Conservation (phyloP, 2,888 invertebrate genomes). For the Bedellia somnulentella region DNA sequence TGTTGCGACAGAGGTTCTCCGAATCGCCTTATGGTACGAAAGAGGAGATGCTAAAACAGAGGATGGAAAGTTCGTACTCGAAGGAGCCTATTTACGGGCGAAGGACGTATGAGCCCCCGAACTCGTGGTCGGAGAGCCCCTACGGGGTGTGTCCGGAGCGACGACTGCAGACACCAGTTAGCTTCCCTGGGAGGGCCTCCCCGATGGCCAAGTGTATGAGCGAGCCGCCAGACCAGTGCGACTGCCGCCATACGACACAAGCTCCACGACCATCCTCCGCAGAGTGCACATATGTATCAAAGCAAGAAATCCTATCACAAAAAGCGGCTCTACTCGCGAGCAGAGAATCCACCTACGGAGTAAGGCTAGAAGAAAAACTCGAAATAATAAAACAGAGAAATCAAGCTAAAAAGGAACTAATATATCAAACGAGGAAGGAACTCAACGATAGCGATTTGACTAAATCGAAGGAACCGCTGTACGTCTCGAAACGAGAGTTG, state of each 20-base stretch:
- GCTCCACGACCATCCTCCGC: constrained; percentile 45
- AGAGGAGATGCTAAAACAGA: constrained; percentile 48
- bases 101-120: constrained; percentile 48
- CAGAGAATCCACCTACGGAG: constrained; percentile 38
- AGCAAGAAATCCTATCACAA: constrained; percentile 52
- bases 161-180: constrained; percentile 39
- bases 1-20: constrained; percentile 50
- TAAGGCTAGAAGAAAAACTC: constrained; percentile 39
- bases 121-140: constrained; percentile 39
- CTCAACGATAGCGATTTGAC: constrained; percentile 43
- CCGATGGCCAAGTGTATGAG: constrained; percentile 52
- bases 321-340: constrained; percentile 50
- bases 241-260: constrained; percentile 34
- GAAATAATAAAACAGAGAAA: constrained; percentile 57
- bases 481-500: constrained; percentile 52
- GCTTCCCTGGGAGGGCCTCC: constrained; percentile 34
- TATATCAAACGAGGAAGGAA: constrained; percentile 53
- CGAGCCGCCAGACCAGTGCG: constrained; percentile 53
- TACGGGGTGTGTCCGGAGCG: constrained; percentile 45
- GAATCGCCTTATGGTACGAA: constrained; percentile 55
- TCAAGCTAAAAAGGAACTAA: constrained; percentile 55
- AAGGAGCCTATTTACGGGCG: constrained; percentile 44
- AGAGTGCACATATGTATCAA: constrained; percentile 52
- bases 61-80: constrained; percentile 27
- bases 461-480: constrained; percentile 49